Base-by-base conservation (phyloP, 2,113 vertebrate genomes). In the Poeciliopsis prolifica region DNA sequence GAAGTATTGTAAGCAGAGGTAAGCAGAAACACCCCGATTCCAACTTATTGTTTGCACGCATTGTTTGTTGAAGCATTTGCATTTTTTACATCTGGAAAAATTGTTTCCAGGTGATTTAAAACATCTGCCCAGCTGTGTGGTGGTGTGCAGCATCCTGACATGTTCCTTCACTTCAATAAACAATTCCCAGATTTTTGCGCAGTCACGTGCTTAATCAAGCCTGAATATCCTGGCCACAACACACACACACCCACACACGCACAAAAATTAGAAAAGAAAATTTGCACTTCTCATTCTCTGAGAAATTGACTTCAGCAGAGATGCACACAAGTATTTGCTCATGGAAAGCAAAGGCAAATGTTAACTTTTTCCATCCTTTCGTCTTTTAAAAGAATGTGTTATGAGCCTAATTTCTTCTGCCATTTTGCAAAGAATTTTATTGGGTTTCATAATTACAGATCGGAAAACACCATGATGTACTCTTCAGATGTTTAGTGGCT, bases 381-480 rank as follows among this genome's bases (percentile, higher is more conserved):
- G 63, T 44, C n/a, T 61, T 72, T 61, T 82, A 15, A 68, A 68
- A 58, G 24, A 4, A 19, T 31, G 24, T 24, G 9, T 73, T 74
- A n/a, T 67, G 63, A 54, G 31, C 12, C n/a, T 82, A 72, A 89
- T 48, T 24, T 26, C 28, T 31, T 71, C 72, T 33, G 42, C 33
- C 14, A 61, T 83, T 74, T 76, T 80, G 70, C 58, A 42, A 17
- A 69, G 14, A 35, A 61, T 80, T 63, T 71, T 72, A 17, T 61
- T 65, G 15, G 63, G 48, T 77, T 78, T 70, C 19, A 15, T 84
- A 70, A 86, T 86, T 79, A 68, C 8, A 87, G 65, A 60, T 65
- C 54, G 70, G 37, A 51, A 74, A 70, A 48, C 6, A 73, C 29
- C 60, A 78, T 70, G 42, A 69, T 78, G 71, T 29, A 42, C 26